Percentiles rank a stretch among this genome's conserved stretches.
phyloP scores from a whole-genome alignment of 1,140 invertebrate genomes.

The Penaeus japonicus region DNA sequence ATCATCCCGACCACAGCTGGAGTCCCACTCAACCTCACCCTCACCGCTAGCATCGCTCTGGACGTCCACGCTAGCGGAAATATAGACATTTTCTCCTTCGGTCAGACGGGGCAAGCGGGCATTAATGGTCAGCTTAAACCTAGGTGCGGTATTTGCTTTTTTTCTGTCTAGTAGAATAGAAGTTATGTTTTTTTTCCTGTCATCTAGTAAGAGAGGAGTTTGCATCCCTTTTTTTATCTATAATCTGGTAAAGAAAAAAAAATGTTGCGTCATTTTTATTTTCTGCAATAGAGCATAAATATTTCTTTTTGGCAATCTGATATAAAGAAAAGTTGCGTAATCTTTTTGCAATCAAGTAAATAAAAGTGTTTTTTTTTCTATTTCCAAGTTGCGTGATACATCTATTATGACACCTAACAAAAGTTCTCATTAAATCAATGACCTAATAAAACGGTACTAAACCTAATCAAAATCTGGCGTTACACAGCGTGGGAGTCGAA shows the following conservation, averaged over 20 bases:
- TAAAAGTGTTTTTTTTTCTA: background rate
- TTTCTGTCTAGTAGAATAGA: background rate
- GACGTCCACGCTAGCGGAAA: conserved; percentile 77
- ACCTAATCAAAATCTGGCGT: background rate
- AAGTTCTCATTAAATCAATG: too few species aligned
- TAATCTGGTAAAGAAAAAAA: too few species aligned
- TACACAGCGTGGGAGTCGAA: conserved; percentile 78
- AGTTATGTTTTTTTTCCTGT: background rate
- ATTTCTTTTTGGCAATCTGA: too few species aligned
- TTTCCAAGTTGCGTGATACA: too few species aligned
- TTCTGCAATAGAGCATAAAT: too few species aligned
- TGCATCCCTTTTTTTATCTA: too few species aligned
- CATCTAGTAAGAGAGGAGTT: too few species aligned
- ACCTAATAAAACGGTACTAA: background rate
- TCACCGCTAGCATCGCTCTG: conserved; percentile 84
- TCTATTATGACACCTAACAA: too few species aligned
- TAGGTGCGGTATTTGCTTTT: background rate
- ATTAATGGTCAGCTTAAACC: conserved; percentile 62
- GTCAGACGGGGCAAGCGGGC: conserved; percentile 52
- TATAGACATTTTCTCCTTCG: conserved; percentile 72
- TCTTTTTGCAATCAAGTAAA: too few species aligned
- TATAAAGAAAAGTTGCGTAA: too few species aligned
- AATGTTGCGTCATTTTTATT: too few species aligned
- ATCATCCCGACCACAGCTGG: conserved; percentile 85
- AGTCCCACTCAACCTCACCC: conserved; percentile 81